Conservation (phyloP, 2,797 vertebrate species). For the Macropodus opercularis region DNA sequence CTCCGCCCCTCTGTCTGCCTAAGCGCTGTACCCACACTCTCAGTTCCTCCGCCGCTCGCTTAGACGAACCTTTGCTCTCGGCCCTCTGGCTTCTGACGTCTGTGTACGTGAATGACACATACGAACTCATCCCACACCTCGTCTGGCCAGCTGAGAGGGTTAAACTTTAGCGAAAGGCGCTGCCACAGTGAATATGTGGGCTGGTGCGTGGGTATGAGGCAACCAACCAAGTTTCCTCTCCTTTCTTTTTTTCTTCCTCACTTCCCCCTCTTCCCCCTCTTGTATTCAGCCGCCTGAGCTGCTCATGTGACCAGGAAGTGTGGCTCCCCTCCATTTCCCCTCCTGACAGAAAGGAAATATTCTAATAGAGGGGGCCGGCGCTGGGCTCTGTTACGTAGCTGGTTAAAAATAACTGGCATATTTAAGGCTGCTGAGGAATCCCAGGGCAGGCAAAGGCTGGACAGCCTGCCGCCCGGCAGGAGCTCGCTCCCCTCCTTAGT, state of each 20-base stretch:
- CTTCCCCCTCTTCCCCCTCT: conserved; percentile 79
- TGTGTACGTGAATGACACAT: conserved; percentile 76
- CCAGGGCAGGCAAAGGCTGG: conserved; percentile 90
- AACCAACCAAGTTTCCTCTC: conserved; percentile 49
- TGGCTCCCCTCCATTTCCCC: conserved; percentile 95
- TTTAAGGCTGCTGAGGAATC: conserved; percentile 97
- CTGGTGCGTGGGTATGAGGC: conserved; percentile 46
- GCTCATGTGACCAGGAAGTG: conserved; percentile 95
- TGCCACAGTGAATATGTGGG: conserved; percentile 50
- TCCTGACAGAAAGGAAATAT: conserved; percentile 95
- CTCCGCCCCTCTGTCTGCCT: conserved; percentile 82
- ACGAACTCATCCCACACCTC: conserved; percentile 64
- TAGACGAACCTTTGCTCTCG: conserved; percentile 85
- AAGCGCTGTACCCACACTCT: conserved; percentile 88
- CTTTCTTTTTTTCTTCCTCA: conserved; percentile 46
- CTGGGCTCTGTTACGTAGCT: conserved; percentile 87
- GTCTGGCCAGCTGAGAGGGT: conserved; percentile 78
- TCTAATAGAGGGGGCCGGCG: conserved; percentile 88
- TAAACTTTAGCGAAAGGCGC: conserved; percentile 67
- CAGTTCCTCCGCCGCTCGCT: conserved; percentile 89
- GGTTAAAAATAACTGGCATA: conserved; percentile 99
- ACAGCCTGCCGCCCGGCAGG: conserved; percentile 82
- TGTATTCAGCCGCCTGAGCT: conserved; percentile 79
- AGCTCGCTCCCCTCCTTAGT: conserved; percentile 62
- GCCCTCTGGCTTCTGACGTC: conserved; percentile 81